A percentile compares a stretch with the other conserved stretches of the same genome.
phyloP scores from a whole-genome alignment of 2,888 invertebrate species.

The Rapana venosa region DNA sequence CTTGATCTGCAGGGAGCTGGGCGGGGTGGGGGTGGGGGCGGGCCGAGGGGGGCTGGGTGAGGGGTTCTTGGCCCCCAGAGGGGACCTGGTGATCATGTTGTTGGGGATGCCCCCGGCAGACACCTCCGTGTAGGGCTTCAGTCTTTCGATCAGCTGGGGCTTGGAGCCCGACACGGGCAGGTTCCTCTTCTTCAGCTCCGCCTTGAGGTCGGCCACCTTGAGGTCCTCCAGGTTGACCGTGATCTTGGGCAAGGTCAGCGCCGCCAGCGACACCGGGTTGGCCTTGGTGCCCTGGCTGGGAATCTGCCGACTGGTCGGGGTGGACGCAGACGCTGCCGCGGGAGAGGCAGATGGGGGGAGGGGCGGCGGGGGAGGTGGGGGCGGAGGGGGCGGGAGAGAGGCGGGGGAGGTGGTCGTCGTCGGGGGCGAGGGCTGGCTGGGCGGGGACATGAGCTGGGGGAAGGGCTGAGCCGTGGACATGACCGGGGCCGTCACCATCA shows the following conservation, averaged over 20 bases:
- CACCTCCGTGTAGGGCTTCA: slow-evolving; percentile 83
- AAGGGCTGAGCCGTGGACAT: slow-evolving; percentile 50
- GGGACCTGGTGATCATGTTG: slow-evolving; percentile 8
- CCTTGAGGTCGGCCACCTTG: slow-evolving; percentile 96
- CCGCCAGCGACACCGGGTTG: slow-evolving; percentile 42
- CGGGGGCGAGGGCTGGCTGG: slow-evolving; percentile 63
- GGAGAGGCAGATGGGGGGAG: slow-evolving; percentile 27
- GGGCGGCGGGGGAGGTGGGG: slow-evolving; percentile 51
- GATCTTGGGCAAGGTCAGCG: slow-evolving; percentile 58
- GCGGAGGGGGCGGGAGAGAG: slow-evolving; percentile 47
- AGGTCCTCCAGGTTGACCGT: slow-evolving; percentile 89
- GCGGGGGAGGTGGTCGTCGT: not conserved
- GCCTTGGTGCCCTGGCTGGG: slow-evolving; percentile 45
- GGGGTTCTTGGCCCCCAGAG: slow-evolving; percentile 31
- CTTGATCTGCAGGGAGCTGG: slow-evolving; percentile 47
- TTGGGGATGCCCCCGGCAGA: slow-evolving; percentile 38
- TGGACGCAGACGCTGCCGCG: slow-evolving; percentile 26
- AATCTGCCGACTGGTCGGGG: slow-evolving; percentile 36
- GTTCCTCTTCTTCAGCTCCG: slow-evolving; percentile 94
- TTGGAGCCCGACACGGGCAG: slow-evolving; percentile 97
- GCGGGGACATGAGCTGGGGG: slow-evolving; percentile 43
- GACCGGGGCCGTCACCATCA: slow-evolving; percentile 58
- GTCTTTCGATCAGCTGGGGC: slow-evolving; percentile 93
- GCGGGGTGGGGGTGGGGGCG: slow-evolving; percentile 43
- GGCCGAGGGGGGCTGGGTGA: slow-evolving; percentile 38